Percentiles rank a stretch among this genome's conserved stretches.
Conservation (phyloP, 1,140 invertebrate species). For the Zaprionus nigranus region DNA sequence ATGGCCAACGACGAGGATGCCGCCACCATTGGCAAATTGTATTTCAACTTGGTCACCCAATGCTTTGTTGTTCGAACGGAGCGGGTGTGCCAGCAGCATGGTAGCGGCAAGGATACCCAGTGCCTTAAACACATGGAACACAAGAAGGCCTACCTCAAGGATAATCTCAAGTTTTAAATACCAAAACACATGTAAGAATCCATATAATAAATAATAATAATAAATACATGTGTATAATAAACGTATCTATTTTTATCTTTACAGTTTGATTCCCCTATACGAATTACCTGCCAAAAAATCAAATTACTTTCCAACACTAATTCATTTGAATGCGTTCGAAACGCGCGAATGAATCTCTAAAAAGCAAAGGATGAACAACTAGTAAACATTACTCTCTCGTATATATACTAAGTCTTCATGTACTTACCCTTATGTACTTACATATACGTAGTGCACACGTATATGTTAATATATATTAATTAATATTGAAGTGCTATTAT, state of each 20-base stretch:
- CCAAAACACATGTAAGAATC: background rate
- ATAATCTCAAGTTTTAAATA: slow-evolving; percentile 89
- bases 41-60: slow-evolving; percentile 96
- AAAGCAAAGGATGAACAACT: slow-evolving; percentile 10
- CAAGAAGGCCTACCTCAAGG: slow-evolving; percentile 90
- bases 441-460: slow-evolving; percentile 9
- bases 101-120: slow-evolving; percentile 92
- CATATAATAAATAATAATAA: background rate
- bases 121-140: slow-evolving; percentile 89
- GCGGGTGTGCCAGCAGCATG: slow-evolving; percentile 89
- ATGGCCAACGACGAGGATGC: slow-evolving; percentile 92
- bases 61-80: slow-evolving; percentile 94
- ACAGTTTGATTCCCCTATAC: slow-evolving; percentile 7
- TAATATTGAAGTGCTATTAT: slow-evolving; percentile 18
- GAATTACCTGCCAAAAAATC: slow-evolving; percentile 36
- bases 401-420: slow-evolving; percentile 58
- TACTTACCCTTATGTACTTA: slow-evolving; percentile 23
- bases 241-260: background rate
- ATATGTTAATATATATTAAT: slow-evolving; percentile 4
- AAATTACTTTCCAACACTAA: slow-evolving; percentile 18
- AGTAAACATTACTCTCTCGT: slow-evolving; percentile 16
- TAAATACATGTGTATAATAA: background rate
- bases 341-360: slow-evolving; percentile 12
- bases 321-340: background rate
- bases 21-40: slow-evolving; percentile 95